A percentile compares a stretch with the other conserved stretches of the same genome.
These are phyloP conservation scores for Agrochola litura DNA, from an alignment of 2,888 invertebrate species.

Conservation along the genomic window DNA sequence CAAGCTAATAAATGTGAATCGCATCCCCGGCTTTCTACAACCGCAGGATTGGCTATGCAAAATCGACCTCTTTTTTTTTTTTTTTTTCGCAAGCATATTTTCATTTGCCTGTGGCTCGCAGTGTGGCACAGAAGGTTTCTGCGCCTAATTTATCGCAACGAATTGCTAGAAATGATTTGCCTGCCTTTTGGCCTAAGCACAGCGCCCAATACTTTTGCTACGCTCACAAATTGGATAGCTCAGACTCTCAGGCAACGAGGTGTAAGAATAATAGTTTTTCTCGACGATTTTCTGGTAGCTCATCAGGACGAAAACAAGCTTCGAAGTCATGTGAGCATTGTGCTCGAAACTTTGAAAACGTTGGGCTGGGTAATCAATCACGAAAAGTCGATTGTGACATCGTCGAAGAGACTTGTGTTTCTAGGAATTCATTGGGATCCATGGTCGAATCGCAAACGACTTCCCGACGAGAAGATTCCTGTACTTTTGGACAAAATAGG, in stretches of 20 bases:
- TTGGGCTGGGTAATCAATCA: background rate
- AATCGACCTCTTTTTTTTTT: no score
- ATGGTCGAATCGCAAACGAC: background rate
- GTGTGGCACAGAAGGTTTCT: no score
- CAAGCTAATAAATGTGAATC: no score
- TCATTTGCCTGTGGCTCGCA: no score
- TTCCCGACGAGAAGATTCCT: background rate
- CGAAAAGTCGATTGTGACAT: slow-evolving; percentile 4
- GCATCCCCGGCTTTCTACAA: no score
- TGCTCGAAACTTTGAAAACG: background rate
- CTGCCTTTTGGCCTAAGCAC: no score
- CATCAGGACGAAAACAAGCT: background rate
- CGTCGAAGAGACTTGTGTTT: background rate
- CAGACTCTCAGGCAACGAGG: background rate
- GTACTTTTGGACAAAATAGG: background rate
- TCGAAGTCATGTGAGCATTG: background rate
- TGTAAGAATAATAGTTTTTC: background rate
- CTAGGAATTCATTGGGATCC: background rate
- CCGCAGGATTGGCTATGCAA: no score
- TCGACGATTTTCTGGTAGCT: background rate
- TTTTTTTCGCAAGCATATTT: no score
- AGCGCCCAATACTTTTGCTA: no score
- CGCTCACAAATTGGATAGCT: no score
- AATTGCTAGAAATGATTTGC: no score
- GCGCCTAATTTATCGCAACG: background rate